Evolutionary conservation across 2,888 invertebrate genomes (phyloP).

Genomic region (Eupithecia pulchellata): DNA sequence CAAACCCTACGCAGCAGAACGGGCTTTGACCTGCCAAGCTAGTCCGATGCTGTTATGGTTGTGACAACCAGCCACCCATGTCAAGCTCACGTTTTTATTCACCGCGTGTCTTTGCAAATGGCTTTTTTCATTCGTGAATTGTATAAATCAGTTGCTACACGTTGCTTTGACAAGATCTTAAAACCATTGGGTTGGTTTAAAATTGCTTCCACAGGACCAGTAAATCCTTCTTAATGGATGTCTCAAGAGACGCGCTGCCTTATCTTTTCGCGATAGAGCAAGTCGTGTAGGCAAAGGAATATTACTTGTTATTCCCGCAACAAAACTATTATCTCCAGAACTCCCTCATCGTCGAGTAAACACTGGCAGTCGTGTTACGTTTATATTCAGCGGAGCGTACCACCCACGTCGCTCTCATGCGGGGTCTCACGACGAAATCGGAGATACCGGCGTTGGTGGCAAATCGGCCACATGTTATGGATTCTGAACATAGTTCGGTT

Average conservation of each 20-base stretch:
- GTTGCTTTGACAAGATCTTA: not conserved
- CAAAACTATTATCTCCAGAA: constrained; percentile 37
- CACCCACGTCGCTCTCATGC: constrained; percentile 73
- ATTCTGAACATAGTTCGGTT: constrained; percentile 47
- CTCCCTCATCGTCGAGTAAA: constrained; percentile 48
- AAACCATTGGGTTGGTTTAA: not conserved
- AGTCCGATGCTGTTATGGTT: constrained; percentile 1
- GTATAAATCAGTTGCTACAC: not conserved
- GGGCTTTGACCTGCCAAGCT: constrained; percentile 9
- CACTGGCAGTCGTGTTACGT: constrained; percentile 62
- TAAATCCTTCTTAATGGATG: not conserved
- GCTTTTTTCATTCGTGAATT: not conserved
- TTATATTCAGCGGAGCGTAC: constrained; percentile 74
- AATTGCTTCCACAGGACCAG: not conserved
- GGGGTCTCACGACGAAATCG: constrained; percentile 65
- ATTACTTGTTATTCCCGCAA: constrained; percentile 25
- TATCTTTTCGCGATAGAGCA: constrained; percentile 9
- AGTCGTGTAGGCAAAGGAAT: constrained; percentile 5
- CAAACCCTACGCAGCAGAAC: not conserved
- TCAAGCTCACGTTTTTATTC: not conserved
- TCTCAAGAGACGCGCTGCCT: constrained; percentile 1
- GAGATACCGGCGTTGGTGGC: constrained; percentile 65
- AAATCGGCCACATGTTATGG: constrained; percentile 50
- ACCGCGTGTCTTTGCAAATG: not conserved
- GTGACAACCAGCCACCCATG: constrained; percentile 7